Percentiles rank a stretch among this genome's conserved stretches.
Evolutionary conservation across 1,140 invertebrate genomes (phyloP).

Genomic region (Dufourea novaeangliae): DNA sequence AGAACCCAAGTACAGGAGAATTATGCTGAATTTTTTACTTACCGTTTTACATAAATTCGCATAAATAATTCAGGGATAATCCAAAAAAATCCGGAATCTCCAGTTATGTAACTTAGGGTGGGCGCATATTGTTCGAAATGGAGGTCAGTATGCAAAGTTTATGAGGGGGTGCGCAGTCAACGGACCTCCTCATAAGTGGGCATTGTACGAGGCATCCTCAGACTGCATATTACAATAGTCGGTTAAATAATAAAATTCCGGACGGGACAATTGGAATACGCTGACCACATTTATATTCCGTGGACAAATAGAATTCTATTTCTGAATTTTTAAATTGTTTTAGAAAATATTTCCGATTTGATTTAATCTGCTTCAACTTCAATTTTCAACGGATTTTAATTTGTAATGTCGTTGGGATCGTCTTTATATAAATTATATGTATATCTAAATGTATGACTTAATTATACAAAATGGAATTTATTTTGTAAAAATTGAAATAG

Average conservation of each 20-base stretch:
- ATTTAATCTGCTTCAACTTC: too few relatives aligned
- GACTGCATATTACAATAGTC: background rate
- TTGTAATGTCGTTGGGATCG: too few relatives aligned
- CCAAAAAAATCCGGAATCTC: background rate
- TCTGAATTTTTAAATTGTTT: too few relatives aligned
- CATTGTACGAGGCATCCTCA: background rate
- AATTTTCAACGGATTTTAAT: too few relatives aligned
- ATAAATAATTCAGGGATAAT: background rate
- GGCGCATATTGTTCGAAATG: background rate
- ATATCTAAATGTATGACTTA: too few relatives aligned
- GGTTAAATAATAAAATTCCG: background rate
- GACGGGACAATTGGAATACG: background rate
- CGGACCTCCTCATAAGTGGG: background rate
- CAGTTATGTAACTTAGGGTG: background rate
- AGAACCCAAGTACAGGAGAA: background rate
- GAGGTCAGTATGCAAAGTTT: background rate
- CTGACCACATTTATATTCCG: background rate
- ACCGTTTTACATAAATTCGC: background rate
- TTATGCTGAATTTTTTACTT: background rate
- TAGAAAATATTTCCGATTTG: too few relatives aligned
- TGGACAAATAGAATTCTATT: too few relatives aligned
- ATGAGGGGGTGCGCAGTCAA: background rate
- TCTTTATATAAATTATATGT: too few relatives aligned
- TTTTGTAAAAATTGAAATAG: too few relatives aligned
- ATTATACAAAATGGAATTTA: too few relatives aligned